phyloP scores from a whole-genome alignment of 2,888 invertebrate genomes.

The Ormyrus pomaceus region DNA sequence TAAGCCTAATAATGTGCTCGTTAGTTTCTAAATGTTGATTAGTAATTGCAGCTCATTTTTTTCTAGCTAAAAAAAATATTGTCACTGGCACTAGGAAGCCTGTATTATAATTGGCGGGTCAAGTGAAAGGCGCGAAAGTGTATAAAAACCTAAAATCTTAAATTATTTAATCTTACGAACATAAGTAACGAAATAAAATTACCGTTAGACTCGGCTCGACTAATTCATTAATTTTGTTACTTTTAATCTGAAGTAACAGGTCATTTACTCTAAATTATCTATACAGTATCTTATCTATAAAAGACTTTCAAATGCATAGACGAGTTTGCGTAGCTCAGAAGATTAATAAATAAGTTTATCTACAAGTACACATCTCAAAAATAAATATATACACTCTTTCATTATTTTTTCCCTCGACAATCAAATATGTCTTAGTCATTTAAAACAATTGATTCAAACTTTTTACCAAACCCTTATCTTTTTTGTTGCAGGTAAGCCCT shows the following conservation, averaged over 20 bases:
- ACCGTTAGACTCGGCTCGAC: not conserved
- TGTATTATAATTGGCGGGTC: conserved; percentile 16
- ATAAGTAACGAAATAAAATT: conserved; percentile 1
- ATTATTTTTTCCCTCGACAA: too few relatives aligned
- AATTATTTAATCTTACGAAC: conserved; percentile 29
- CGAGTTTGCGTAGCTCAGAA: too few relatives aligned
- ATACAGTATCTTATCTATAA: too few relatives aligned
- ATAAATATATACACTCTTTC: too few relatives aligned
- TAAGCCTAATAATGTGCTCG: too few relatives aligned
- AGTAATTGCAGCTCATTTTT: too few relatives aligned
- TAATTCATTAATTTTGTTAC: conserved; percentile 16
- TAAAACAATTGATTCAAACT: not conserved
- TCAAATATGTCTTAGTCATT: too few relatives aligned
- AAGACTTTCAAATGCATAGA: too few relatives aligned
- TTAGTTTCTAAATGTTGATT: too few relatives aligned
- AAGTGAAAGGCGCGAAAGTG: conserved; percentile 43
- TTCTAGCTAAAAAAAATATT: not conserved
- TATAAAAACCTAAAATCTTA: conserved; percentile 17
- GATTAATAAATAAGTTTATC: too few relatives aligned
- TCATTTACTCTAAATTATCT: not conserved
- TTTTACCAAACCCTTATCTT: conserved; percentile 12
- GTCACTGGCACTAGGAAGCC: not conserved
- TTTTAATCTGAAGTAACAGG: not conserved
- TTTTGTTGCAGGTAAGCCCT: conserved; percentile 49
- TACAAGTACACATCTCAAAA: too few relatives aligned